Evolutionary conservation across 1,140 invertebrate species (phyloP).

Genomic region (Papilio xuthus): DNA sequence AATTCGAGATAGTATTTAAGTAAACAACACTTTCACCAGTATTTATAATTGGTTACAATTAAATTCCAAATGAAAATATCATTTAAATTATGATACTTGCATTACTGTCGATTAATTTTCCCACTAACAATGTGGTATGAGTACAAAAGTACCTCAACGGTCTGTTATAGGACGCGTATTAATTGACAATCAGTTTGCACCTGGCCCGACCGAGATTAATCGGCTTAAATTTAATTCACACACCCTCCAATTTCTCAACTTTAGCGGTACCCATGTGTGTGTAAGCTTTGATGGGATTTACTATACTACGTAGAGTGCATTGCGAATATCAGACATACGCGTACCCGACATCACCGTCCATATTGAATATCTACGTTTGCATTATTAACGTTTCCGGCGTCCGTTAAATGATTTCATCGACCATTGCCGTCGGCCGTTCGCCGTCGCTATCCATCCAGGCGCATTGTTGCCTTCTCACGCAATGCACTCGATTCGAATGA

Average conservation of each 20-base stretch:
- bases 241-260: neutral
- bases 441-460: neutral
- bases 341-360: neutral
- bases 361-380: neutral
- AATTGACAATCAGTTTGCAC: neutral
- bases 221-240: neutral
- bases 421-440: neutral
- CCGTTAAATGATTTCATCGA: neutral
- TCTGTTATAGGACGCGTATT: neutral
- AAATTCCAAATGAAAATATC: neutral
- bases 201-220: neutral
- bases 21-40: too few species aligned
- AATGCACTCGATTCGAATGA: neutral
- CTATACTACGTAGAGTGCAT: neutral
- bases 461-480: neutral
- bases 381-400: slow-evolving; percentile 7
- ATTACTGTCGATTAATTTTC: neutral
- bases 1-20: too few species aligned
- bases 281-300: slow-evolving; percentile 10
- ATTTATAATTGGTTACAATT: neutral
- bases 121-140: neutral
- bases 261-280: neutral
- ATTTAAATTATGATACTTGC: neutral
- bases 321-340: neutral
- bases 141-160: neutral